phyloP scores from a whole-genome alignment of 2,113 vertebrate genomes.

The Hemichromis elongatus region DNA sequence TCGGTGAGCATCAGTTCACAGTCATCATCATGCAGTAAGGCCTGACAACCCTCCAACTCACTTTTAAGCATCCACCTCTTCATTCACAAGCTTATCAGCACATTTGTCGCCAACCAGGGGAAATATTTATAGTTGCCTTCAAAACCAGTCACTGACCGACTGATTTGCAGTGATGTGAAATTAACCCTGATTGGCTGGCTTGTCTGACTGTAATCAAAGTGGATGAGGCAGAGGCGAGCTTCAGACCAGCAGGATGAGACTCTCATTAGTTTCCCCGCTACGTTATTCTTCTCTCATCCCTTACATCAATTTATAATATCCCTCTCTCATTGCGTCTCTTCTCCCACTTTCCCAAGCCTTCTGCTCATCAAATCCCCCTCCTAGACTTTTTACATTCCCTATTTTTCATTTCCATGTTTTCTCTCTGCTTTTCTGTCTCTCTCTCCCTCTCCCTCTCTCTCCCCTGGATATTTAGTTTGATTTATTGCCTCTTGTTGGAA shows the following conservation, averaged over 20 bases:
- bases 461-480: slow-evolving; percentile 75
- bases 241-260: slow-evolving; percentile 2
- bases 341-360: slow-evolving; percentile 49
- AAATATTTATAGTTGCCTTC: neutral
- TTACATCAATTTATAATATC: slow-evolving; percentile 40
- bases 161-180: slow-evolving; percentile 20
- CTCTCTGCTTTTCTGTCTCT: slow-evolving; percentile 25
- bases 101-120: neutral
- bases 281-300: slow-evolving; percentile 39
- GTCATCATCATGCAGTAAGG: neutral
- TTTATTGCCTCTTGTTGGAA: slow-evolving; percentile 78
- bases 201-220: slow-evolving; percentile 35
- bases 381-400: slow-evolving; percentile 46
- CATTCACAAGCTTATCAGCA: neutral
- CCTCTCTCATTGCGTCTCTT: slow-evolving; percentile 29
- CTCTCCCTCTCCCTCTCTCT: neutral
- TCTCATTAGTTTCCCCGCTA: slow-evolving; percentile 39
- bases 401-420: slow-evolving; percentile 59
- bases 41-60: neutral
- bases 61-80: neutral
- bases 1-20: neutral
- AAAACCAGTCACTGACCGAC: slow-evolving; percentile 4
- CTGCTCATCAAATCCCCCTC: slow-evolving; percentile 58
- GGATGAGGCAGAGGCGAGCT: slow-evolving; percentile 12
- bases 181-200: slow-evolving; percentile 44